Percentiles rank a stretch among this genome's conserved stretches.
These are phyloP conservation scores for Mormyrus lacerda DNA, from an alignment of 2,113 vertebrate genomes.

Conservation along the genomic window DNA sequence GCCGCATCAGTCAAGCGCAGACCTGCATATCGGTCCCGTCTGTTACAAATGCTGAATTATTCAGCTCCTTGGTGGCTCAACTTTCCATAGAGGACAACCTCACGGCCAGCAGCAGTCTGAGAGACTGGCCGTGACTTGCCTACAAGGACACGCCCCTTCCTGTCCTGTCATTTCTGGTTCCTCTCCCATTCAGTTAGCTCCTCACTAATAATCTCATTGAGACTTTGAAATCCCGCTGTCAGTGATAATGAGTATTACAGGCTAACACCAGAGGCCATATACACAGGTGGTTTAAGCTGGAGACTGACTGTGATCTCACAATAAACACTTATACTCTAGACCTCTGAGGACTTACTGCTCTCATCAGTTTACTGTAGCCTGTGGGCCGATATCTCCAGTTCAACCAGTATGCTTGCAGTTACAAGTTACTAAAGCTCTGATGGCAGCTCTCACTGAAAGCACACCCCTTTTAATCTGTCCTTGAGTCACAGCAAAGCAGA, in stretches of 20 bases:
- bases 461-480: not conserved
- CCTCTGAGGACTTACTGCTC: not conserved
- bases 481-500: not conserved
- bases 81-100: constrained; percentile 56
- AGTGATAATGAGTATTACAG: not conserved
- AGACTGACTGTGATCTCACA: not conserved
- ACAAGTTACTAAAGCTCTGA: not conserved
- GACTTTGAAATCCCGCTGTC: not conserved
- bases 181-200: not conserved
- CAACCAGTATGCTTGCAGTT: not conserved
- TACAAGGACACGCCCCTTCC: not conserved
- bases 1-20: constrained; percentile 43
- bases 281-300: not conserved
- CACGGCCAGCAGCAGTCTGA: constrained; percentile 22
- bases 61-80: constrained; percentile 52
- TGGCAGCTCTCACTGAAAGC: not conserved
- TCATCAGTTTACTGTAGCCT: not conserved
- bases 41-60: constrained; percentile 71
- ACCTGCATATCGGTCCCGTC: constrained; percentile 49
- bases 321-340: not conserved
- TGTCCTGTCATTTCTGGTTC: not conserved
- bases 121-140: constrained; percentile 29
- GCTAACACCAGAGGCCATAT: not conserved
- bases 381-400: not conserved
- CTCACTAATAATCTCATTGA: not conserved